Conservation (phyloP, 2,888 invertebrate genomes). For the Rhogogaster chlorosoma region DNA sequence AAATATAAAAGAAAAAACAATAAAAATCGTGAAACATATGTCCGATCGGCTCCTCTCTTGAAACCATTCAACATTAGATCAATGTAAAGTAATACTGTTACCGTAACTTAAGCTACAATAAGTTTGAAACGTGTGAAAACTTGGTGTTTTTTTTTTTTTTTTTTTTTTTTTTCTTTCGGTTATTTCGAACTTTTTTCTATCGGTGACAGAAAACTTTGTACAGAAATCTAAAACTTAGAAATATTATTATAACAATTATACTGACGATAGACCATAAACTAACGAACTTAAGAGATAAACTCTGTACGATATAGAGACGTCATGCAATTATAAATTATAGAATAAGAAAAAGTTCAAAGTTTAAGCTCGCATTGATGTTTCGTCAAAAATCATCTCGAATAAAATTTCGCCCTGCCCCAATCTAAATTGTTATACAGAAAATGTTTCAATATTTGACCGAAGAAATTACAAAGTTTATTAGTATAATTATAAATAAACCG, state of each 20-base stretch:
- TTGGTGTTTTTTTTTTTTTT: neutral
- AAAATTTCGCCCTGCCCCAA: neutral
- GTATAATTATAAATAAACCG: slow-evolving; percentile 20
- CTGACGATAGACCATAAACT: slow-evolving; percentile 13
- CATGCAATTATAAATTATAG: neutral
- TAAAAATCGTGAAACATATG: neutral
- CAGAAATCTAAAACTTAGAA: slow-evolving; percentile 41
- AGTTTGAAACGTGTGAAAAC: neutral
- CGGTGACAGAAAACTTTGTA: slow-evolving; percentile 34
- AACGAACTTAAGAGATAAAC: neutral
- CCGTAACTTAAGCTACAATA: neutral
- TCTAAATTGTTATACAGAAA: neutral
- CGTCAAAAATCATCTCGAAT: neutral
- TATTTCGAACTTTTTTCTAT: slow-evolving; percentile 28
- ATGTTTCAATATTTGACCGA: slow-evolving; percentile 53
- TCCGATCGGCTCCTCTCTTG: neutral
- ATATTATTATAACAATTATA: slow-evolving; percentile 6
- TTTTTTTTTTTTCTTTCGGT: neutral
- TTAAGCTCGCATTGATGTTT: neutral
- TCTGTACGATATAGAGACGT: neutral
- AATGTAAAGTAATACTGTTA: slow-evolving; percentile 3
- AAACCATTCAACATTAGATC: slow-evolving; percentile 3
- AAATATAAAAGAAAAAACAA: neutral
- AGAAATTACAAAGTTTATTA: slow-evolving; percentile 57
- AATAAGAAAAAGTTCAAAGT: neutral